These are phyloP conservation scores for Trachelus tabidus DNA, from an alignment of 2,888 invertebrate genomes.

Conservation along the genomic window DNA sequence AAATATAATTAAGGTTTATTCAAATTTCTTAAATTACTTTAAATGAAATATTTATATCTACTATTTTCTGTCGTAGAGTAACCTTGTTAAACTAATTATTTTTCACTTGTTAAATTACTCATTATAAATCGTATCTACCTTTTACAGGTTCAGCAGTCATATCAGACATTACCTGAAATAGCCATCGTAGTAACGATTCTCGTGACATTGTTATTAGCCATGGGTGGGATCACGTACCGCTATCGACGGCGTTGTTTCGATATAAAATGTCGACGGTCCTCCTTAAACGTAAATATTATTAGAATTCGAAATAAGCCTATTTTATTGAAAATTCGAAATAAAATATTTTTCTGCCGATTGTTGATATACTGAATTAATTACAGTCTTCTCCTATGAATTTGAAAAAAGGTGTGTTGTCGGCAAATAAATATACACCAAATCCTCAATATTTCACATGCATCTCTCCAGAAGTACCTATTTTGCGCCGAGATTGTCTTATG, in stretches of 20 bases:
- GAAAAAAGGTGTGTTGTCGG: slow-evolving; percentile 72
- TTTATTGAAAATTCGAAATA: background rate
- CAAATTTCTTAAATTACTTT: background rate
- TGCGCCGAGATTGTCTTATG: slow-evolving; percentile 75
- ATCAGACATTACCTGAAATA: slow-evolving; percentile 55
- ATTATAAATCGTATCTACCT: background rate
- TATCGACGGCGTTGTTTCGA: slow-evolving; percentile 44
- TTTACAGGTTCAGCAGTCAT: slow-evolving; percentile 49
- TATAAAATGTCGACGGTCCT: slow-evolving; percentile 48
- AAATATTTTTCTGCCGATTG: background rate
- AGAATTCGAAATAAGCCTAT: background rate
- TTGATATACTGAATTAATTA: slow-evolving; percentile 32
- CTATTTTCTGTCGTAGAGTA: too few relatives aligned
- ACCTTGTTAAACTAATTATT: too few relatives aligned
- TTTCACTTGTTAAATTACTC: too few relatives aligned
- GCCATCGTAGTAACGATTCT: slow-evolving; percentile 48
- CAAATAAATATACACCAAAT: slow-evolving; percentile 81
- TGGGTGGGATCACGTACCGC: slow-evolving; percentile 43
- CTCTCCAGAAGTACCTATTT: slow-evolving; percentile 70
- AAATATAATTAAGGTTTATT: too few relatives aligned
- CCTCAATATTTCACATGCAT: slow-evolving; percentile 76
- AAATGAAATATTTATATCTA: slow-evolving; percentile 15
- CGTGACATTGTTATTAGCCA: slow-evolving; percentile 41
- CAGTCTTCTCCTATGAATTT: slow-evolving; percentile 72
- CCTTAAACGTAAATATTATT: slow-evolving; percentile 43